These are phyloP conservation scores for Hemichromis elongatus DNA, from an alignment of 2,113 vertebrate species.

Conservation along the genomic window DNA sequence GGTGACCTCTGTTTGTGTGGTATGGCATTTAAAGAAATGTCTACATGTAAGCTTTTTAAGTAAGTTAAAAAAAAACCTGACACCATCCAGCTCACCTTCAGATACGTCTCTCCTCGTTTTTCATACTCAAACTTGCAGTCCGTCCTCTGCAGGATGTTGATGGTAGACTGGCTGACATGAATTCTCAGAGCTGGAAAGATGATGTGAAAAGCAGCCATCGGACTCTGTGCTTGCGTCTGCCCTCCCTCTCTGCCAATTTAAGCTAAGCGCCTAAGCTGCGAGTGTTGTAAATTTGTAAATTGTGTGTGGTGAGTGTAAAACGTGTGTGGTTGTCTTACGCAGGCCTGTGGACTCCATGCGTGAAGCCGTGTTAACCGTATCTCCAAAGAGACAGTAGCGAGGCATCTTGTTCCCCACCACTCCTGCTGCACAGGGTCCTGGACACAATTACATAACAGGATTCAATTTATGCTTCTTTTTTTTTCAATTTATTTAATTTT, in stretches of 20 bases:
- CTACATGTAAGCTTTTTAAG: background rate
- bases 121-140: conserved; percentile 87
- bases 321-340: conserved; percentile 75
- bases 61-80: background rate
- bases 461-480: background rate
- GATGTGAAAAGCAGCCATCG: background rate
- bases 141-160: conserved; percentile 89
- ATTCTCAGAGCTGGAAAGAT: conserved; percentile 75
- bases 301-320: background rate
- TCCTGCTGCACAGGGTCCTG: conserved; percentile 92
- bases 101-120: conserved; percentile 88
- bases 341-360: conserved; percentile 95
- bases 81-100: conserved; percentile 79
- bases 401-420: conserved; percentile 98
- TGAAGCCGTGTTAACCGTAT: conserved; percentile 93
- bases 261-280: background rate
- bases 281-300: background rate
- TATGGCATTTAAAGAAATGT: background rate
- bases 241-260: background rate
- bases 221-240: background rate
- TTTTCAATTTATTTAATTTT: background rate
- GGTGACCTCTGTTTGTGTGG: background rate
- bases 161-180: conserved; percentile 87
- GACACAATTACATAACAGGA: background rate
- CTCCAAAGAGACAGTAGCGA: conserved; percentile 92